These are phyloP conservation scores for Alethe castanea DNA, from an alignment of 2,113 vertebrate genomes.

Conservation along the genomic window DNA sequence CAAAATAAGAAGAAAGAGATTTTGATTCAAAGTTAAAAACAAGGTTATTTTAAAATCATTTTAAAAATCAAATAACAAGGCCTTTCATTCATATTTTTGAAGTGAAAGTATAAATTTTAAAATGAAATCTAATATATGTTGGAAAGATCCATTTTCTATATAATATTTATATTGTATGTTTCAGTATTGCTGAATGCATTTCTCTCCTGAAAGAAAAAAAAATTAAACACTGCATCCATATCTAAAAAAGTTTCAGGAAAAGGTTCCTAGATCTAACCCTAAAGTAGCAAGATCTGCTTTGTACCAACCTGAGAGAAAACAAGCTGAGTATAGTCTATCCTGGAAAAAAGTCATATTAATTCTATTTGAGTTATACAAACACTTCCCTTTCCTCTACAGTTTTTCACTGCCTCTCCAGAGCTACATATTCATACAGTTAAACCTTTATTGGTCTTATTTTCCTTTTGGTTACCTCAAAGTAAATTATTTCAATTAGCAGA, in stretches of 20 bases:
- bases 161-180: fast-evolving
- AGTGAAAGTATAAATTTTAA: neutral
- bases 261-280: neutral
- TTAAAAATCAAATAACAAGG: neutral
- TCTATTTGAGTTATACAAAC: neutral
- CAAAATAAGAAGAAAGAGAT: neutral
- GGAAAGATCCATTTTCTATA: neutral
- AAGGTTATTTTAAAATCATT: neutral
- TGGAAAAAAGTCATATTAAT: neutral
- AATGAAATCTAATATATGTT: neutral
- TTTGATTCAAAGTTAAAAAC: neutral
- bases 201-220: neutral
- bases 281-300: neutral
- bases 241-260: neutral
- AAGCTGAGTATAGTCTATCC: neutral
- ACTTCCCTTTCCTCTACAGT: neutral
- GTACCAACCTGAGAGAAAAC: neutral
- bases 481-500: neutral
- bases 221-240: neutral
- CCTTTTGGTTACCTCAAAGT: neutral
- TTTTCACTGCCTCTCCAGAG: neutral
- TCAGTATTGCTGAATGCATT: neutral
- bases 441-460: neutral
- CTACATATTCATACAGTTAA: neutral
- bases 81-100: neutral